Evolutionary conservation across 2,888 invertebrate species (phyloP).

Genomic region (Euplagia quadripunctaria): DNA sequence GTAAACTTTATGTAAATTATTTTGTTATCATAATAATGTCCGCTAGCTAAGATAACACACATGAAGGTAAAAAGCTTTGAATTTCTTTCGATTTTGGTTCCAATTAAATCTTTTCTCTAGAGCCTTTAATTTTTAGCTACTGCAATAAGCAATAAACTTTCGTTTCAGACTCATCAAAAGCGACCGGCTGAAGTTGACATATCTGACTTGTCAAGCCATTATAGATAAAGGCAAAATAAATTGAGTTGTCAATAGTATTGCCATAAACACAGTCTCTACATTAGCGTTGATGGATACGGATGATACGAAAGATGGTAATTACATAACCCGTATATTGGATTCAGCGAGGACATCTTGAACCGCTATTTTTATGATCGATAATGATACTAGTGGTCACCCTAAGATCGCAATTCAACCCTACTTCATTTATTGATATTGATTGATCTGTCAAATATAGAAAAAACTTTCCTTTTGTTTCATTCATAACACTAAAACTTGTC

Average conservation of each 20-base stretch:
- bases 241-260: background rate
- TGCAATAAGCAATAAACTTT: background rate
- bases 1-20: too few species aligned
- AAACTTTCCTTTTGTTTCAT: too few species aligned
- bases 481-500: too few species aligned
- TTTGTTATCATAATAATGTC: too few species aligned
- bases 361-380: background rate
- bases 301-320: background rate
- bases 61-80: background rate
- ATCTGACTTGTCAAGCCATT: background rate
- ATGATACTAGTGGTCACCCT: background rate
- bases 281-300: background rate
- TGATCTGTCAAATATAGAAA: too few species aligned
- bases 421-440: too few species aligned
- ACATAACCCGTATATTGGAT: background rate
- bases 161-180: background rate
- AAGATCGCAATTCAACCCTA: too few species aligned
- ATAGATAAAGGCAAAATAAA: background rate
- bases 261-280: background rate
- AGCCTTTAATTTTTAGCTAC: background rate
- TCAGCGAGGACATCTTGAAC: background rate
- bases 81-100: background rate
- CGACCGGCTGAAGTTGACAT: background rate
- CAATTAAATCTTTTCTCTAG: background rate
- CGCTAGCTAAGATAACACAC: too few species aligned